A percentile compares a stretch with the other conserved stretches of the same genome.
Conservation (phyloP, 1,140 invertebrate species). For the Lamellibrachia luymesi region DNA sequence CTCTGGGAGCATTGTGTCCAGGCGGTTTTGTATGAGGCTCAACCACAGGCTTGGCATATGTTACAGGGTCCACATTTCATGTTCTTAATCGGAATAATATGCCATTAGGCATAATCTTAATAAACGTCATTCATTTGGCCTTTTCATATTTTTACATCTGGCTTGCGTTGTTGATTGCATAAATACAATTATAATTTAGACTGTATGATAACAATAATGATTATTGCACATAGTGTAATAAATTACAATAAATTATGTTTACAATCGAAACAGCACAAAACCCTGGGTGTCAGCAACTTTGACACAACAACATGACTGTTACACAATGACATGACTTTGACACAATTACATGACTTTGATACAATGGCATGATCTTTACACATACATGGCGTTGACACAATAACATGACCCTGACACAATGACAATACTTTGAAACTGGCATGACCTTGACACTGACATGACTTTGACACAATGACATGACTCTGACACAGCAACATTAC, state of each 20-base stretch:
- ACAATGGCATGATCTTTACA: neutral
- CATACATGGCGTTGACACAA: neutral
- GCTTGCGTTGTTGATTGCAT: neutral
- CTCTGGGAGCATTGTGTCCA: no score
- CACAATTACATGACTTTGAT: neutral
- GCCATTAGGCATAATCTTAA: no score
- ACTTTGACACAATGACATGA: neutral
- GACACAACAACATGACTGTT: neutral
- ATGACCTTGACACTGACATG: neutral
- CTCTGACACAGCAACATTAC: neutral
- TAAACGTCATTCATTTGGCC: no score
- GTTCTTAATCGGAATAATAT: no score
- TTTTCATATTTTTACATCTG: no score
- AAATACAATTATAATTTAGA: neutral
- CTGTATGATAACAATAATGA: neutral
- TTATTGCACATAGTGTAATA: neutral
- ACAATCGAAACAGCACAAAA: neutral
- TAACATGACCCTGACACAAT: neutral
- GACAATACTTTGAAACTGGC: neutral
- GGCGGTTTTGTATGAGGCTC: no score
- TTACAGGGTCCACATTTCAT: no score
- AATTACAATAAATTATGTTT: neutral
- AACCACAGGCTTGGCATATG: no score
- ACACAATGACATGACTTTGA: neutral
- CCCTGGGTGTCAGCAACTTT: neutral